Conservation (phyloP, 2,888 invertebrate genomes). For the Thyatira batis region DNA sequence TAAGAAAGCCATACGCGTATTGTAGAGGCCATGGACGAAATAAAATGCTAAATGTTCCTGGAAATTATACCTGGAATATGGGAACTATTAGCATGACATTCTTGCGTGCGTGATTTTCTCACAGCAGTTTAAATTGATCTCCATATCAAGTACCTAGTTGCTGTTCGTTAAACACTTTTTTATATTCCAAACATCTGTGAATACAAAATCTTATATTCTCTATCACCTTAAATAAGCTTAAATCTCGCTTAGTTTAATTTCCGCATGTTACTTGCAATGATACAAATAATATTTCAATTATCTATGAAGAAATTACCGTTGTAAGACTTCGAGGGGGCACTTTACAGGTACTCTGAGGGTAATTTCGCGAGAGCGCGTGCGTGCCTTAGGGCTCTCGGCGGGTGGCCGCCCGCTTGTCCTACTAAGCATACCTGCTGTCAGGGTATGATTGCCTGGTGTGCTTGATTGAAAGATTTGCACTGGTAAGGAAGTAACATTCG, state of each 20-base stretch:
- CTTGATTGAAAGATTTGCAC: conserved; percentile 42
- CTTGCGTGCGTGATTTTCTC: conserved; percentile 15
- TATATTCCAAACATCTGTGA: too few relatives aligned
- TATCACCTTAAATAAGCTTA: too few relatives aligned
- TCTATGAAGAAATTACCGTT: conserved; percentile 46
- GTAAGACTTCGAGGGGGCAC: conserved; percentile 25
- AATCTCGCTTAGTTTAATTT: too few relatives aligned
- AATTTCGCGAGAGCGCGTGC: conserved; percentile 65
- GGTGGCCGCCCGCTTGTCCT: conserved; percentile 60
- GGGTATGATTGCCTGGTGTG: conserved; percentile 53
- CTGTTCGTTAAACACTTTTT: too few relatives aligned
- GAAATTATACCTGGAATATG: conserved; percentile 48
- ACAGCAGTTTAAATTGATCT: not conserved
- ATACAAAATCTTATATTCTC: too few relatives aligned
- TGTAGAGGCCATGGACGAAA: conserved; percentile 24
- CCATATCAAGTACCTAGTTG: too few relatives aligned
- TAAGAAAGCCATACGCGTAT: conserved; percentile 43
- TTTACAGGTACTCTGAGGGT: conserved; percentile 33
- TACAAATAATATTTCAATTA: conserved; percentile 2
- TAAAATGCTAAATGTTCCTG: conserved; percentile 50
- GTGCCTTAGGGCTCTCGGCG: conserved; percentile 63
- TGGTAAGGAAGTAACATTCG: conserved; percentile 10
- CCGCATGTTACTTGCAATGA: not conserved
- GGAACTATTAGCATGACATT: conserved; percentile 28
- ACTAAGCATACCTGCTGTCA: conserved; percentile 60